Conservation (phyloP, 1,140 invertebrate genomes). For the Saccostrea cuccullata region DNA sequence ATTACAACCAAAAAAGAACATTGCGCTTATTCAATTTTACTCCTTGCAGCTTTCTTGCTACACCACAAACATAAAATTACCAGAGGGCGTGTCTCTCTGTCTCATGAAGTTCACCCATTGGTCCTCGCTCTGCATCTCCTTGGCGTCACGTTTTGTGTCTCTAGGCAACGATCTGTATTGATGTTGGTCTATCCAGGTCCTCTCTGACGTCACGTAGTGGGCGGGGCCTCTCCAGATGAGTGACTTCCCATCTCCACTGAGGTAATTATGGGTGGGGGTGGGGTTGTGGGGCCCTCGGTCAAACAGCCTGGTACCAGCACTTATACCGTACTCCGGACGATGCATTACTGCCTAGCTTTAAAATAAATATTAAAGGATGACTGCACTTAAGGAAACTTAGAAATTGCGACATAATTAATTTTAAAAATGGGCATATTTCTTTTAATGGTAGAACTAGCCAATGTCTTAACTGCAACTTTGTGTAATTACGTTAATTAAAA, state of each 20-base stretch:
- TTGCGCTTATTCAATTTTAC: no score
- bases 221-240: conserved; percentile 57
- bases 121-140: conserved; percentile 71
- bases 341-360: conserved; percentile 37
- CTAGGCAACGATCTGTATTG: conserved; percentile 66
- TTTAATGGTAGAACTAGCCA: no score
- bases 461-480: no score
- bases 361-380: no score
- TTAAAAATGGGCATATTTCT: no score
- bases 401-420: no score
- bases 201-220: conserved; percentile 68
- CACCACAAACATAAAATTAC: background rate
- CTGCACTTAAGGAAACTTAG: no score
- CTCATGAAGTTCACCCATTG: conserved; percentile 69
- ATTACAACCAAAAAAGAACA: no score
- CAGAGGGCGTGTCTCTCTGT: conserved; percentile 10
- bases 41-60: no score
- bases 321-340: conserved; percentile 49
- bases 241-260: conserved; percentile 67
- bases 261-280: conserved; percentile 68
- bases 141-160: conserved; percentile 66
- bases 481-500: no score
- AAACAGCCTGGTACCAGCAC: conserved; percentile 50
- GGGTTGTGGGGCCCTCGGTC: conserved; percentile 63
- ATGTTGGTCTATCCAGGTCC: conserved; percentile 63